These are phyloP conservation scores for Cheiracanthium punctorium DNA, from an alignment of 2,888 invertebrate species.

Conservation along the genomic window DNA sequence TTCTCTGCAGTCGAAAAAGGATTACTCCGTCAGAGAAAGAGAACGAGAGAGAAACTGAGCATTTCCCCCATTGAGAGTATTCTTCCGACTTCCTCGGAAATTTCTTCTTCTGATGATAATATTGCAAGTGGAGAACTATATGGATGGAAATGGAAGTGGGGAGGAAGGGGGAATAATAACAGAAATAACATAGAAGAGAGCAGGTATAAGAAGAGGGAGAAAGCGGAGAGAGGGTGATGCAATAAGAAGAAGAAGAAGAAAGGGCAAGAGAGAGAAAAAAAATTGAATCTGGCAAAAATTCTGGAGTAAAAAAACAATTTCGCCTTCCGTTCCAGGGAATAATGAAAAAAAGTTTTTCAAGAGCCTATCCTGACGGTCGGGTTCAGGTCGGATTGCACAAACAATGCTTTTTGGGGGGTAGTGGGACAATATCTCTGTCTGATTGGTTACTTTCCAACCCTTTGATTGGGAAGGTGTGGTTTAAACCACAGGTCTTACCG, in stretches of 20 bases:
- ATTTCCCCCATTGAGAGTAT: conserved; percentile 31
- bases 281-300: conserved; percentile 33
- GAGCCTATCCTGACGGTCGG: conserved; percentile 4
- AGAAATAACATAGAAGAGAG: conserved; percentile 36
- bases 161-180: conserved; percentile 28
- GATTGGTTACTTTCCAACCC: no score
- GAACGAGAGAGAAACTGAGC: conserved; percentile 11
- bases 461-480: no score
- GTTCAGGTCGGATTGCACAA: not conserved
- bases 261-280: no score
- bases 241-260: conserved; percentile 16
- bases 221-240: conserved; percentile 25
- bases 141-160: conserved; percentile 2
- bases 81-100: conserved; percentile 45
- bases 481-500: no score
- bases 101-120: conserved; percentile 55
- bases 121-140: conserved; percentile 19
- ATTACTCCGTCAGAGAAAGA: conserved; percentile 31
- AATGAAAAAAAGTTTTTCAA: not conserved
- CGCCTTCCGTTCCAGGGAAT: conserved; percentile 40
- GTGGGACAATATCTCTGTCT: no score
- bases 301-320: conserved; percentile 28
- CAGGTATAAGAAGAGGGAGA: not conserved
- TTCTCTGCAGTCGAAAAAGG: conserved; percentile 35
- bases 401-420: no score